These are phyloP conservation scores for Cuniculus paca DNA, from an alignment of 2,797 vertebrate genomes.

Conservation along the genomic window DNA sequence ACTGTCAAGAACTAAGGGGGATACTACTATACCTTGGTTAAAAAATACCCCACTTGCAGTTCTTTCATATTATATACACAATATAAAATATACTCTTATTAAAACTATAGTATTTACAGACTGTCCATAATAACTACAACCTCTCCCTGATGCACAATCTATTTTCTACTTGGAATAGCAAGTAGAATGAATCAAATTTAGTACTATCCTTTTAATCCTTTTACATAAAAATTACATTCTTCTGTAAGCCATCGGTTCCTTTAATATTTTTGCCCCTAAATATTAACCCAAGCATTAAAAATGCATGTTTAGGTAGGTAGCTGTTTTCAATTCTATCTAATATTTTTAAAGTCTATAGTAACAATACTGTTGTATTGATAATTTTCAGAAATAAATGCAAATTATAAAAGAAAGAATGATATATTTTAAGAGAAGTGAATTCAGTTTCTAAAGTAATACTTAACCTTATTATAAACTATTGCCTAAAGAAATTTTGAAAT, in stretches of 20 bases:
- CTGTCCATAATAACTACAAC: neutral
- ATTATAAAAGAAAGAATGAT: conserved; percentile 44
- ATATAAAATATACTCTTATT: neutral
- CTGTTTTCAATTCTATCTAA: conserved; percentile 43
- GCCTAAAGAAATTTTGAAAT: conserved; percentile 55
- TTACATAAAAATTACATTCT: conserved; percentile 54
- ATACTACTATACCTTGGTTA: neutral
- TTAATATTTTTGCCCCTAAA: conserved; percentile 44
- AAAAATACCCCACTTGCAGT: neutral
- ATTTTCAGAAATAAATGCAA: conserved; percentile 68
- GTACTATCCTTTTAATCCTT: neutral
- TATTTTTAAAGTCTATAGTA: conserved; percentile 44
- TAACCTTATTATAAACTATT: conserved; percentile 13
- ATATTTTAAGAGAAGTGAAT: neutral
- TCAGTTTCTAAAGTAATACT: conserved; percentile 31
- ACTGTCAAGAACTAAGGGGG: neutral
- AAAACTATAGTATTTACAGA: conserved; percentile 26
- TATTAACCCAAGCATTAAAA: conserved; percentile 65
- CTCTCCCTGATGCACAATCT: neutral
- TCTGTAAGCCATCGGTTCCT: conserved; percentile 16
- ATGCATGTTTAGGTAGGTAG: neutral
- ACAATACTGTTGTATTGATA: conserved; percentile 18
- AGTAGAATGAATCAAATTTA: conserved; percentile 48
- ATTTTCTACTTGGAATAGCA: conserved; percentile 46
- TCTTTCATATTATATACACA: neutral